Base-by-base conservation (phyloP, 2,888 invertebrate genomes). In the Perdita meconis region DNA sequence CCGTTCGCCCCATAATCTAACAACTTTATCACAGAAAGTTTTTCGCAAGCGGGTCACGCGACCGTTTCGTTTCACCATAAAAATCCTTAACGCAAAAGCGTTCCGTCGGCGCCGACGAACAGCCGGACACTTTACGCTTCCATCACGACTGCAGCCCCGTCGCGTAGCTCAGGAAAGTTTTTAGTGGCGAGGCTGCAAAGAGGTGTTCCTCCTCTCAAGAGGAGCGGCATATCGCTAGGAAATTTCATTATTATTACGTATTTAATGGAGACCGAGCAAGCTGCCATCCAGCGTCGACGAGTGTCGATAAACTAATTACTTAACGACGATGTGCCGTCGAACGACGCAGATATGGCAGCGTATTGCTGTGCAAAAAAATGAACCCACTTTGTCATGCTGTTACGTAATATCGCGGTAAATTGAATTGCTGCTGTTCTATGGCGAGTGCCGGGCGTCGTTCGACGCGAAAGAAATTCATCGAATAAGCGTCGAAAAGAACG, bases 341-440 rank as follows among this genome's bases (percentile, higher is more conserved):
- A 16, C 61, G 30, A 40, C 10, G 51, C 42, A 38, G 42, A 51
- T 67, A 5, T 30, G 55, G 38, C 8, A 63, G 38, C 50, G 26
- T 8, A n/a, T n/a, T n/a, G n/a, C 55, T 38, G 40, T 26, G 16
- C 40, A 42, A 65, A 67, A 83, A 78, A 78, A 81, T 80, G 81
- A 85, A 86, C 84, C 86, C 81, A 84, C 86, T 86, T 89, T 88
- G 80, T 85, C 74, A 53, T 77, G 63, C 64, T 75, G 85, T 86
- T 65, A 61, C 55, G 75, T 60, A 69, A 84, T 86, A 80, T 80
- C 55, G 75, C 59, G 72, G 70, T 81, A 82, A 83, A 85, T 84
- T 78, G 60, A 51, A 80, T 86, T 88, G 86, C 82, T 83, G 77
- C 74, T 66, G 75, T 85, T 83, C 79, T 71, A 76, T n/a, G n/a